Base-by-base conservation (phyloP, 2,888 invertebrate genomes). In the Apamea anceps region DNA sequence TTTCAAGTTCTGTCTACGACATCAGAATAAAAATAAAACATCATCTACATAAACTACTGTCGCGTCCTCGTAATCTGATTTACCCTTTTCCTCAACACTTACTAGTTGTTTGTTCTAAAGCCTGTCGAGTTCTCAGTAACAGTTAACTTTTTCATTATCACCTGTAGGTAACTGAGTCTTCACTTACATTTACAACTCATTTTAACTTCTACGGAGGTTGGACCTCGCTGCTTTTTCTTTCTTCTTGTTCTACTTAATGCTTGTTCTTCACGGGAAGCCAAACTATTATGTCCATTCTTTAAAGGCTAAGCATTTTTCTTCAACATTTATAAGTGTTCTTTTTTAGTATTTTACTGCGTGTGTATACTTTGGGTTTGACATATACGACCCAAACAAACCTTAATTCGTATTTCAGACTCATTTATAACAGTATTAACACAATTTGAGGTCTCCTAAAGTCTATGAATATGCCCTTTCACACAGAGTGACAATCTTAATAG, bases 171-270 rank as follows among this genome's bases (percentile, higher is more conserved):
- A 84, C 82, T 77, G 75, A 75, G 79, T 75, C 82, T 87, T 84
- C 80, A 77, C 85, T 84, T 84, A 86, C 87, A 90, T 90, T 90
- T 87, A 86, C 82, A 90, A 90, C 85, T 89, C 81, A 86, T 91
- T 90, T 85, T 82, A 89, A 87, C 88, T 89, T 88, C 72, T 74
- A 68, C 70, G 70, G 78, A 73, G 81, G 51, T 65, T 66, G 79
- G 80, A 77, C 74, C 68, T 74, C 42, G 63, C 15, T 68, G 54
- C 25, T 66, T 84, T 77, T 81, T 83, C 60, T 73, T 82, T 86
- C 71, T 77, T 70, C 65, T 62, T 73, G 54, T 77, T 77, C 25
- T 42, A 42, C 32, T 62, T 79, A 32, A 71, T 42, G 60, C 48
- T 73, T 57, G 42, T 28, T 37, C 37, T 80, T 48, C n/a, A 79